A percentile compares a stretch with the other conserved stretches of the same genome.
Evolutionary conservation across 2,888 invertebrate species (phyloP).

Genomic region (Seira sanloemensis): DNA sequence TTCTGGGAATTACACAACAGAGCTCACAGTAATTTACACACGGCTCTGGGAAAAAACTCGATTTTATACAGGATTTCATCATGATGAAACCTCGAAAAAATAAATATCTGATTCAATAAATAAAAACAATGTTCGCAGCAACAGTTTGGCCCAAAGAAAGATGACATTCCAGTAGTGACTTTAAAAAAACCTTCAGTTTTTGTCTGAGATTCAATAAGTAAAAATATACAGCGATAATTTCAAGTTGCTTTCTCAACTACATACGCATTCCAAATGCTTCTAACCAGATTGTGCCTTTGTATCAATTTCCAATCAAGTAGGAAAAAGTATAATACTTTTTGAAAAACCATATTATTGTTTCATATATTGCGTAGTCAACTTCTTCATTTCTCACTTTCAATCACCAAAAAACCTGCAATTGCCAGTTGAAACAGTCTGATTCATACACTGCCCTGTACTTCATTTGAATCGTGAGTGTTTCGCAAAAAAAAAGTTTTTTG

Average conservation of each 20-base stretch:
- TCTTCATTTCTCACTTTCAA: not conserved
- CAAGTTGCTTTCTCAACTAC: not conserved
- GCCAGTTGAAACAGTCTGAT: not conserved
- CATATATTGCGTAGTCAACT: not conserved
- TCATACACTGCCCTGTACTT: not conserved
- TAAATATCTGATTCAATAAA: too few species aligned
- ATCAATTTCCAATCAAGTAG: not conserved
- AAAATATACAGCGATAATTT: not conserved
- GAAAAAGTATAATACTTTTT: not conserved
- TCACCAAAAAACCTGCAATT: not conserved
- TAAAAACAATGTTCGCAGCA: too few species aligned
- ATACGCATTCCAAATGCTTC: not conserved
- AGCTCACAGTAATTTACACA: too few species aligned
- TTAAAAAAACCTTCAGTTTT: not conserved
- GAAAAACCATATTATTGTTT: not conserved
- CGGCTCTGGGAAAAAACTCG: too few species aligned
- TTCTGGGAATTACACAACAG: too few species aligned
- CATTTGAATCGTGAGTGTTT: too few species aligned
- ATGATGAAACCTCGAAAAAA: too few species aligned
- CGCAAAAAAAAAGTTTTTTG: too few species aligned
- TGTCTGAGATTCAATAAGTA: not conserved
- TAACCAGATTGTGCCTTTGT: conserved; percentile 48
- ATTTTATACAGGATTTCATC: too few species aligned
- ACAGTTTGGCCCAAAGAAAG: not conserved
- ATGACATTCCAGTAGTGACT: conserved; percentile 5